Conservation (phyloP, 2,113 vertebrate species). For the Planiliza haematocheilus region DNA sequence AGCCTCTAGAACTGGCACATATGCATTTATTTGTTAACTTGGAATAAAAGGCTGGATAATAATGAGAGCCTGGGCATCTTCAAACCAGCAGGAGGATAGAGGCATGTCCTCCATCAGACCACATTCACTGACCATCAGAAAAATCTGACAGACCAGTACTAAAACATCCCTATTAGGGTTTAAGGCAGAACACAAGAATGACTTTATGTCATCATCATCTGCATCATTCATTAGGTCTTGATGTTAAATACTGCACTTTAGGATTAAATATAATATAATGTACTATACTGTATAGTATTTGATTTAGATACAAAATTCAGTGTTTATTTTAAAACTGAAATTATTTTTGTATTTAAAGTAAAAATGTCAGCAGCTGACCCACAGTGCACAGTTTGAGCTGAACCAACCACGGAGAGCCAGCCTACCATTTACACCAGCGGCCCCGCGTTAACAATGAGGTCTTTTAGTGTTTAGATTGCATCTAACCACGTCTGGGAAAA, state of each 20-base stretch:
- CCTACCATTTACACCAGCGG: background rate
- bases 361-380: background rate
- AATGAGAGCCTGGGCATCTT: constrained; percentile 14
- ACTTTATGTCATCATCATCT: background rate
- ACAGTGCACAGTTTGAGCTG: constrained; percentile 4
- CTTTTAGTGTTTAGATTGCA: constrained; percentile 75
- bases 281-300: too few species aligned
- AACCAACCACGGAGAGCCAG: constrained; percentile 15
- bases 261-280: too few species aligned
- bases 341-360: background rate
- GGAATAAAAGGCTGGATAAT: background rate
- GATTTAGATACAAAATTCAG: background rate
- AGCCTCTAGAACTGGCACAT: background rate
- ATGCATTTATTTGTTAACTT: background rate
- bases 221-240: background rate
- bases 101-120: constrained; percentile 4
- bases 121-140: constrained; percentile 7
- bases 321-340: constrained; percentile 9
- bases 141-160: background rate
- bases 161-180: background rate
- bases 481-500: constrained; percentile 76
- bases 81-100: constrained; percentile 17
- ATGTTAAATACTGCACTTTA: background rate
- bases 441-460: constrained; percentile 60
- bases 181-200: too few species aligned